phyloP scores from a whole-genome alignment of 2,888 invertebrate species.

The Gerris lacustris region DNA sequence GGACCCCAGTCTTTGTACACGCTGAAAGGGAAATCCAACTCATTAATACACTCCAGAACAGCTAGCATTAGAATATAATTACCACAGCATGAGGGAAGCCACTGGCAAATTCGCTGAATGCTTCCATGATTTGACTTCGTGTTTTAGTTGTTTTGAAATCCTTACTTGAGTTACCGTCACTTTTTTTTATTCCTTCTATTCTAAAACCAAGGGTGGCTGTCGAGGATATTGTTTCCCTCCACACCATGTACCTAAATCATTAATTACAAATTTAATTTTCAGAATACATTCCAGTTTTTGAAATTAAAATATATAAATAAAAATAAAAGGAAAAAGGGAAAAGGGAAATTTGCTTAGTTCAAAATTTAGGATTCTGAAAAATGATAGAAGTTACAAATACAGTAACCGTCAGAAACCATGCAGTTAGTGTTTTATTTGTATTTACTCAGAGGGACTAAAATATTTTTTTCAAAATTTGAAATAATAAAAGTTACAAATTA shows the following conservation, averaged over 20 bases:
- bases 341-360: not conserved
- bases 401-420: no score
- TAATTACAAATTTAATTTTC: slow-evolving; percentile 14
- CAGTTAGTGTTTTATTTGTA: no score
- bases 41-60: no score
- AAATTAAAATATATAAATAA: not conserved
- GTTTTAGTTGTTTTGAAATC: slow-evolving; percentile 90
- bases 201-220: slow-evolving; percentile 93
- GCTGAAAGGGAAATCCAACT: no score
- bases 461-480: no score
- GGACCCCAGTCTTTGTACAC: no score
- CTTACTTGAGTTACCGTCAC: slow-evolving; percentile 81
- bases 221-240: slow-evolving; percentile 93
- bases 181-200: slow-evolving; percentile 85
- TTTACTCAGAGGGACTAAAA: no score
- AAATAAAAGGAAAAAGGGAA: not conserved
- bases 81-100: slow-evolving; percentile 69
- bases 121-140: slow-evolving; percentile 59
- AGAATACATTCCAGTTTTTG: not conserved
- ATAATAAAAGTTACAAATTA: no score
- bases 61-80: slow-evolving; percentile 39
- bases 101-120: slow-evolving; percentile 67
- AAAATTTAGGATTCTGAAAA: not conserved
- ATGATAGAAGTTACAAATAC: not conserved
- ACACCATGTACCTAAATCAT: slow-evolving; percentile 43